A percentile compares a stretch with the other conserved stretches of the same genome.
phyloP scores from a whole-genome alignment of 2,797 vertebrate genomes.

The Bufotes viridis region DNA sequence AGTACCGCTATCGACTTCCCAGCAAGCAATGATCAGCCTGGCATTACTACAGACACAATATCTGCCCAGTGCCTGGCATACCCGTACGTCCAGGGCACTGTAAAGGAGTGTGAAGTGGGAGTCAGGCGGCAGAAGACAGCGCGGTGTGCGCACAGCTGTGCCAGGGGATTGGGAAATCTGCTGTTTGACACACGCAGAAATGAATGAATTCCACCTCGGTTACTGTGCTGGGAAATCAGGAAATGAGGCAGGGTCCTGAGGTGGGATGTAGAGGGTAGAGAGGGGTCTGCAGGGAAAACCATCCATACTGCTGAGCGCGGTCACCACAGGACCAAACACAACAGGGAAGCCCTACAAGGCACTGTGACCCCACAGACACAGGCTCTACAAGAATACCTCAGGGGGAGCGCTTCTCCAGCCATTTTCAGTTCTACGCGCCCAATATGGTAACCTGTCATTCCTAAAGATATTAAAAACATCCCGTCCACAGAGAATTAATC shows the following conservation, averaged over 20 bases:
- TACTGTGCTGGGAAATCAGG: conserved; percentile 26
- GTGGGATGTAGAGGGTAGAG: conserved; percentile 17
- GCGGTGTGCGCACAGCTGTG: conserved; percentile 45
- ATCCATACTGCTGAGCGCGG: not conserved
- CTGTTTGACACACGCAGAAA: conserved; percentile 52
- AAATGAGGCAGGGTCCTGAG: conserved; percentile 19
- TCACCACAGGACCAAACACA: not conserved
- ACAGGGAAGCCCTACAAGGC: no score
- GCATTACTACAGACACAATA: not conserved
- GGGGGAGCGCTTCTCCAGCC: not conserved
- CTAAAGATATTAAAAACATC: not conserved
- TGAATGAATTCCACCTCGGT: conserved; percentile 38
- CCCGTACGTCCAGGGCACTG: not conserved
- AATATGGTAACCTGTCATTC: not conserved
- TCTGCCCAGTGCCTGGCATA: not conserved
- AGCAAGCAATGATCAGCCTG: not conserved
- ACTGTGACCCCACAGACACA: not conserved
- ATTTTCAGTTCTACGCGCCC: not conserved
- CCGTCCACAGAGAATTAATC: not conserved
- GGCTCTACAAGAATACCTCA: no score
- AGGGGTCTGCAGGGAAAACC: conserved; percentile 4
- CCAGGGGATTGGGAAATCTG: conserved; percentile 32
- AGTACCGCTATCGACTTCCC: not conserved
- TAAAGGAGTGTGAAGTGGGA: not conserved
- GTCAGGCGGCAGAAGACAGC: not conserved